These are phyloP conservation scores for Liopterus haemorrhoidalis DNA, from an alignment of 2,888 invertebrate species.

Conservation along the genomic window DNA sequence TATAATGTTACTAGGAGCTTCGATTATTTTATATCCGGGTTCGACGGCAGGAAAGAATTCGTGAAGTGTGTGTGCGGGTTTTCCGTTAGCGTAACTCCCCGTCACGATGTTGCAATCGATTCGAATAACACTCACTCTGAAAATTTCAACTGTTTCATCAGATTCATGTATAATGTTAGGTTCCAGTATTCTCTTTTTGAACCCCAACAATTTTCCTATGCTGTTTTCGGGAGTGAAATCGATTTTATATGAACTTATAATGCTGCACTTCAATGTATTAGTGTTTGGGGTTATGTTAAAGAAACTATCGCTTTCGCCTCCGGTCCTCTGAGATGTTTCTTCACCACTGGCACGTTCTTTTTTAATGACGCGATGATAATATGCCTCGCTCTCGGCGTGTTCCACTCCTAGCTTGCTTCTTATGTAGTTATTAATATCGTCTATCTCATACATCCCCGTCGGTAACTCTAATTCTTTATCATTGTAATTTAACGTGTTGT, in stretches of 20 bases:
- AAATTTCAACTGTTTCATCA: constrained; percentile 33
- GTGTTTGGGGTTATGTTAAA: constrained; percentile 28
- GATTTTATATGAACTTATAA: constrained; percentile 24
- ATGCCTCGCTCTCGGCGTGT: no score
- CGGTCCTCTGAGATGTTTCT: not conserved
- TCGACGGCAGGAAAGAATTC: constrained; percentile 35
- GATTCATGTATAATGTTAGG: constrained; percentile 28
- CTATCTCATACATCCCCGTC: constrained; percentile 35
- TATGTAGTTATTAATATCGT: constrained; percentile 31
- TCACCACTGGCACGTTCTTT: no score
- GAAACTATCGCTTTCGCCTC: not conserved
- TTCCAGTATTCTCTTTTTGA: constrained; percentile 10
- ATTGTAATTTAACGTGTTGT: constrained; percentile 35
- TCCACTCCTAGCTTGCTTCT: no score
- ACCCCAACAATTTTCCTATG: constrained; percentile 30
- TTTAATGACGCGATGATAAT: no score
- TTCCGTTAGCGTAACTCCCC: constrained; percentile 32
- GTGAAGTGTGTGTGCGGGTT: constrained; percentile 35
- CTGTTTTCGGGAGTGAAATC: constrained; percentile 18
- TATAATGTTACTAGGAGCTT: constrained; percentile 22
- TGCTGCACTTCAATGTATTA: constrained; percentile 32
- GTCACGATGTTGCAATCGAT: constrained; percentile 32
- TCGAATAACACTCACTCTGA: constrained; percentile 31
- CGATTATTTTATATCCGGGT: constrained; percentile 20
- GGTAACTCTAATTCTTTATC: constrained; percentile 30